Base-by-base conservation (phyloP, 2,888 invertebrate species). In the Choristoneura rosaceana region DNA sequence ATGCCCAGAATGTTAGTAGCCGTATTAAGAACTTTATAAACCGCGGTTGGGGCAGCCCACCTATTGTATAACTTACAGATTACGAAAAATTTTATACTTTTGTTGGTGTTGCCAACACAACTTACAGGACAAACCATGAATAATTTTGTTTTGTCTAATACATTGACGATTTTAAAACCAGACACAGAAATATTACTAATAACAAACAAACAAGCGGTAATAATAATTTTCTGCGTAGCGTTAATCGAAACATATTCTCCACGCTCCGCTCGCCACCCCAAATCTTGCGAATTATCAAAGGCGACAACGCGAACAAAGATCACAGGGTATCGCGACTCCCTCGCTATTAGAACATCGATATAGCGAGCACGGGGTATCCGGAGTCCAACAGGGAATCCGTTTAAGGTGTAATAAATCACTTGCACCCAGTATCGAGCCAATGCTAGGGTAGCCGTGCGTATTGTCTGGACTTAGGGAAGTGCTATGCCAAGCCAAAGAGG, bases 401-500 rank as follows among this genome's bases (percentile, higher is more conserved):
- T 91, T 91, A 90, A 88, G 87, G 87, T 84, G 87, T 85, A 87
- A 92, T 93, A 92, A 91, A 92, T 93, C 91, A 92, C 89, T 84
- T 81, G 78, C 80, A 81, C 82, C 82, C 76, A 75, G 78, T 87
- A 87, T 87, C 84, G 81, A 83, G 76, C 80, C 86, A 52, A 17
- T 52, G 14, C 15, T 38, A 64, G 63, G 71, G 62, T 38, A 43
- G 87, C 81, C 90, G 84, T 90, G 89, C 90, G 90, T 84, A 82
- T 74, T 74, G 65, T 74, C 75, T 66, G 66, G 7, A 38, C 38
- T 38, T 4, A 38, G 38, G 38, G 38, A 38, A 38, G 4, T 7
- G 38, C 52, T 5, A 50, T 15, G 77, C 38, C 45, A 41, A 43
- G 67, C 55, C 10, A 17, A 58, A n/a, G 7, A 12, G 15, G 17